Percentiles rank a stretch among this genome's conserved stretches.
Conservation (phyloP, 2,797 vertebrate genomes). For the Hippocampus kuda region DNA sequence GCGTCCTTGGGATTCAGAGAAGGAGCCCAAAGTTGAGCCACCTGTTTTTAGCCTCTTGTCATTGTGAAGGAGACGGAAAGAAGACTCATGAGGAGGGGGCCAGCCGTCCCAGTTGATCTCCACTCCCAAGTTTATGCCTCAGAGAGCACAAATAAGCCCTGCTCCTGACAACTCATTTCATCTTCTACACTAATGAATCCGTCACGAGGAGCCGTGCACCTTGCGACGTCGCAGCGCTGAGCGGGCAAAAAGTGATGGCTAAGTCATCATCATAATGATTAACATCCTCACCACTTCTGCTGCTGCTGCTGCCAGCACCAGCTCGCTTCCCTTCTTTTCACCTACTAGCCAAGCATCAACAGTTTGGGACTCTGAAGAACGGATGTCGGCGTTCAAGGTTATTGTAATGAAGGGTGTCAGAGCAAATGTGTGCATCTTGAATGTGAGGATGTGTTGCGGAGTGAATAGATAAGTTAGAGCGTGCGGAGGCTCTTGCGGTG, state of each 20-base stretch:
- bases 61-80: conserved; percentile 17
- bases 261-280: conserved; percentile 49
- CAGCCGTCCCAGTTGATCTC: conserved; percentile 32
- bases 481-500: conserved; percentile 35
- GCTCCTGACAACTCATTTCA: conserved; percentile 59
- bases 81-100: conserved; percentile 5
- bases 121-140: conserved; percentile 37
- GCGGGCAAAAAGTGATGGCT: conserved; percentile 52
- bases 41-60: conserved; percentile 55
- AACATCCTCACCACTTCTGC: conserved; percentile 21
- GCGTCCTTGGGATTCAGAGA: conserved; percentile 8
- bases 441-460: conserved; percentile 36
- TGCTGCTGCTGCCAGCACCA: conserved; percentile 13
- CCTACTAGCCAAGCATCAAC: conserved; percentile 33
- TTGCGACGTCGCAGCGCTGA: conserved; percentile 36
- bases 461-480: conserved; percentile 48
- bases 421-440: conserved; percentile 28
- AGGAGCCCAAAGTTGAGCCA: conserved; percentile 20
- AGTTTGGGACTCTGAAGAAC: conserved; percentile 30
- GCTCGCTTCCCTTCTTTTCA: conserved; percentile 7
- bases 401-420: conserved; percentile 13
- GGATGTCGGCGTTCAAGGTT: conserved; percentile 34
- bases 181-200: conserved; percentile 58
- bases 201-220: conserved; percentile 50
- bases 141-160: conserved; percentile 53